Evolutionary conservation across 64 coral and sea anemone species (phyloP).

Genomic region (Actinia tenebrosa): DNA sequence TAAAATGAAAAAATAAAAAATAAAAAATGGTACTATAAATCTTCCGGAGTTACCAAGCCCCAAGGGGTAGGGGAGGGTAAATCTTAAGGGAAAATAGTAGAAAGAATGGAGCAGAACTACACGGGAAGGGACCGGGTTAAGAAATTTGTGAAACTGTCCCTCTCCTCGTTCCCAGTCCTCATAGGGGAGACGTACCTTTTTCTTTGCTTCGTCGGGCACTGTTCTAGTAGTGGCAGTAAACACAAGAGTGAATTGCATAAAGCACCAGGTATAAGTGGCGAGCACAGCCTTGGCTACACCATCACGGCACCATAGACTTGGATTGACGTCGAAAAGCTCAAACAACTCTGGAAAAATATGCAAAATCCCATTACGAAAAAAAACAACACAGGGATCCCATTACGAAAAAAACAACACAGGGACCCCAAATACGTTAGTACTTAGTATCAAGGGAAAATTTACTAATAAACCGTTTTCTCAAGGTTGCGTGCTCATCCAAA

Average conservation of each 20-base stretch:
- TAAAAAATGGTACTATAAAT: too few relatives aligned
- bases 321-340: slow-evolving; percentile 77
- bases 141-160: not conserved
- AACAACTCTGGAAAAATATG: slow-evolving; percentile 68
- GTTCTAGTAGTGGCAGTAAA: slow-evolving; percentile 87
- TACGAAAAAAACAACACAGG: not conserved
- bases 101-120: too few relatives aligned
- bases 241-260: slow-evolving; percentile 83
- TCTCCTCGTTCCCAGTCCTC: too few relatives aligned
- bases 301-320: slow-evolving; percentile 56
- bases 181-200: not conserved
- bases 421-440: not conserved
- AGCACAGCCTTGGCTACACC: slow-evolving; percentile 79
- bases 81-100: too few relatives aligned
- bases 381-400: not conserved
- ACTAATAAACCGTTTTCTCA: too few relatives aligned
- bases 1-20: too few relatives aligned
- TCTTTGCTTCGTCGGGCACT: slow-evolving; percentile 54
- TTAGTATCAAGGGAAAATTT: too few relatives aligned
- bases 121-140: too few relatives aligned
- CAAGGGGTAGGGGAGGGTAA: too few relatives aligned
- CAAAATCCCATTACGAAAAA: not conserved
- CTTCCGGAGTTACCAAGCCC: too few relatives aligned
- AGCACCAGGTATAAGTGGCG: slow-evolving; percentile 86
- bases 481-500: too few relatives aligned